A percentile compares a stretch with the other conserved stretches of the same genome.
These are phyloP conservation scores for Chaetodon trifascialis DNA, from an alignment of 2,113 vertebrate species.

Conservation along the genomic window DNA sequence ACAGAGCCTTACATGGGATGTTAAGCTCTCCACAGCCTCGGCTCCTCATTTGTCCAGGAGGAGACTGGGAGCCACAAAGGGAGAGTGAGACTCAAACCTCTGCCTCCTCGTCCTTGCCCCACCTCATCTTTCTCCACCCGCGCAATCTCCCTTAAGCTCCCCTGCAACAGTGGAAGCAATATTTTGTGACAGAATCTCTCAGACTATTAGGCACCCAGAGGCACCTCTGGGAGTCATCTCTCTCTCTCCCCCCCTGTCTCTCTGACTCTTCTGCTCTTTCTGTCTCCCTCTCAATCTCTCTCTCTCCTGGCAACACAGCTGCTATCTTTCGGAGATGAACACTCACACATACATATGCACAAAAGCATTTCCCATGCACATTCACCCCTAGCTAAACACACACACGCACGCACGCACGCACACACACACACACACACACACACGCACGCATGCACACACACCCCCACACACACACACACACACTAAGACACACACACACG, in stretches of 20 bases:
- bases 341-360: constrained; percentile 14
- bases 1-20: constrained; percentile 28
- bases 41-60: constrained; percentile 40
- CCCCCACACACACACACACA: constrained; percentile 15
- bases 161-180: constrained; percentile 67
- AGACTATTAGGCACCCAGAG: constrained; percentile 78
- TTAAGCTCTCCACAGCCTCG: constrained; percentile 39
- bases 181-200: constrained; percentile 78
- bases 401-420: constrained; percentile 1
- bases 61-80: constrained; percentile 42
- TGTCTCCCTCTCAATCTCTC: constrained; percentile 15
- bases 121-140: constrained; percentile 50
- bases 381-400: not conserved
- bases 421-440: constrained; percentile 32
- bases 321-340: constrained; percentile 42
- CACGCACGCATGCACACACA: too few relatives aligned
- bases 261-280: constrained; percentile 13
- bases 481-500: constrained; percentile 25
- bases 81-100: constrained; percentile 41
- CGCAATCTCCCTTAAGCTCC: constrained; percentile 69
- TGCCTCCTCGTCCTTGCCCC: constrained; percentile 26
- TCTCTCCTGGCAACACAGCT: constrained; percentile 36
- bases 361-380: constrained; percentile 22
- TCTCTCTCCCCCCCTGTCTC: constrained; percentile 26
- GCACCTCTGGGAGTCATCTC: constrained; percentile 60